phyloP scores from a whole-genome alignment of 2,113 vertebrate species.

The Myotis lucifugus region DNA sequence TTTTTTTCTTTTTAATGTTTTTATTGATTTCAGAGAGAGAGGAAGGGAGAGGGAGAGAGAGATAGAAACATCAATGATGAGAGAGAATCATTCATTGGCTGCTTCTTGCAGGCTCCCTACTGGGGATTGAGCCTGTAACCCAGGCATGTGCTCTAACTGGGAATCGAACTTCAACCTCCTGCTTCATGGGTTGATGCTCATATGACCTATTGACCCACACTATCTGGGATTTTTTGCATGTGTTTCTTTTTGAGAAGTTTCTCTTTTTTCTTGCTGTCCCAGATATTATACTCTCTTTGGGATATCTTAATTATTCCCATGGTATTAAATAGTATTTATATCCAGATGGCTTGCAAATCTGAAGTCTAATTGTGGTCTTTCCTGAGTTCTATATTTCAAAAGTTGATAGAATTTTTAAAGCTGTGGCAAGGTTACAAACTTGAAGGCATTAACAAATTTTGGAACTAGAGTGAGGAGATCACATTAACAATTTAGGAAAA shows the following conservation, averaged over 20 bases:
- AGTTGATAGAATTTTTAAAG: conserved; percentile 1
- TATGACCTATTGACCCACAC: no score
- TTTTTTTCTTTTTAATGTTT: not conserved
- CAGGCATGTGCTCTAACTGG: no score
- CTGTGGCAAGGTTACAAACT: not conserved
- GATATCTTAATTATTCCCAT: not conserved
- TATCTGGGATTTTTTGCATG: no score
- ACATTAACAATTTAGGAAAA: not conserved
- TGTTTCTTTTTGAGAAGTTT: not conserved
- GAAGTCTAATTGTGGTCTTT: conserved; percentile 16
- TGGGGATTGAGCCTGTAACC: no score
- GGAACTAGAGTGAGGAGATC: not conserved
- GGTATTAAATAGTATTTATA: not conserved
- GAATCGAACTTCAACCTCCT: no score
- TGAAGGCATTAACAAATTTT: not conserved
- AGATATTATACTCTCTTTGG: not conserved
- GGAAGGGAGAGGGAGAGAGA: no score
- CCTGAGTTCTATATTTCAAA: not conserved
- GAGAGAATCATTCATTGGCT: no score
- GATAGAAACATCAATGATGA: no score
- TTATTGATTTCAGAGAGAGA: no score
- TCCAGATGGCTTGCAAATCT: not conserved
- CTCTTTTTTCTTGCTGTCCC: not conserved
- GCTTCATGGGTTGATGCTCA: no score
- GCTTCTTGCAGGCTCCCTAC: no score